phyloP scores from a whole-genome alignment of 2,888 invertebrate species.

The Podabrus alpinus region DNA sequence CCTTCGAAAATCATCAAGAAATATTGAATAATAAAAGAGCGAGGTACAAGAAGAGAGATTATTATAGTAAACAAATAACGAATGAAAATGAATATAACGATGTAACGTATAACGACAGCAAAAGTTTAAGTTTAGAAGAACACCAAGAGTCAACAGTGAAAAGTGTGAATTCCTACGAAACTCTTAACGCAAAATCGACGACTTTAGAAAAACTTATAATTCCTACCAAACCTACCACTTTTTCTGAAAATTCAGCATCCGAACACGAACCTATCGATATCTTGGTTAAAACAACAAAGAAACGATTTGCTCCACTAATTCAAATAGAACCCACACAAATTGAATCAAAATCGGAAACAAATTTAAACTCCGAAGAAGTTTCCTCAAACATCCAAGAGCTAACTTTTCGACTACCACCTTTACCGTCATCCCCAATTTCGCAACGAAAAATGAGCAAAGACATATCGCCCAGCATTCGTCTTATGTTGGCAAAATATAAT shows the following conservation, averaged over 20 bases:
- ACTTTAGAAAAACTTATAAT: constrained; percentile 44
- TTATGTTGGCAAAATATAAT: constrained; percentile 73
- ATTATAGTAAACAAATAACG: constrained; percentile 37
- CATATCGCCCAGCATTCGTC: constrained; percentile 69
- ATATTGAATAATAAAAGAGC: constrained; percentile 41
- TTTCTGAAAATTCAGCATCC: constrained; percentile 24
- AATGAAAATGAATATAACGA: constrained; percentile 46
- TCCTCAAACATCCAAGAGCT: constrained; percentile 49
- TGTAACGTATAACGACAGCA: background rate
- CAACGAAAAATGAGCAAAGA: constrained; percentile 65
- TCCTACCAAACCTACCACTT: constrained; percentile 42
- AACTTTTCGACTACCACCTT: constrained; percentile 61
- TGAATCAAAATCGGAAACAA: background rate
- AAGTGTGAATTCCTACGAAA: background rate
- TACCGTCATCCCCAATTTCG: constrained; percentile 63
- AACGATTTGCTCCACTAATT: constrained; percentile 70
- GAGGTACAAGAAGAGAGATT: constrained; percentile 47
- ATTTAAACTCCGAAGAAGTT: background rate
- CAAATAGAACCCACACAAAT: constrained; percentile 24
- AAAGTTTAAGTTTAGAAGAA: background rate
- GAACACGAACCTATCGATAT: constrained; percentile 59
- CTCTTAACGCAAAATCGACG: constrained; percentile 34
- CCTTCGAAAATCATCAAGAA: background rate
- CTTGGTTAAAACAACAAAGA: constrained; percentile 79
- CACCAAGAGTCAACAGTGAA: background rate